These are phyloP conservation scores for Tychaedon coryphoeus DNA, from an alignment of 2,113 vertebrate species.

Conservation along the genomic window DNA sequence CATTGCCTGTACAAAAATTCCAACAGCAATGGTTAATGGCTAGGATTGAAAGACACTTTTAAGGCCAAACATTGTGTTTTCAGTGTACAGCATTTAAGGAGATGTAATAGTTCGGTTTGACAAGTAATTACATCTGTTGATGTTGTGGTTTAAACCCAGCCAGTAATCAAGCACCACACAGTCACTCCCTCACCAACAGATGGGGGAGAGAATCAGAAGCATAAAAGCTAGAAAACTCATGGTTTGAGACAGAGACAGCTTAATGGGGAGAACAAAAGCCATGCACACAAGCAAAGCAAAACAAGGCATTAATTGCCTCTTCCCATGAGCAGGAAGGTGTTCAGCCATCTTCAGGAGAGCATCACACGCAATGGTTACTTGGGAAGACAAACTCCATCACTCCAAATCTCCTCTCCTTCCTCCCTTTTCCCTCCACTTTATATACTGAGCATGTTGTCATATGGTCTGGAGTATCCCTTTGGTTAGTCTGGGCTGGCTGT, in stretches of 20 bases:
- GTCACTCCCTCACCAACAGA: background rate
- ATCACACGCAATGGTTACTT: fast-evolving
- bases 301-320: background rate
- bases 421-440: background rate
- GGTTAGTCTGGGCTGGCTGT: background rate
- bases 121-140: background rate
- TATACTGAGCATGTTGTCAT: background rate
- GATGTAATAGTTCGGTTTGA: background rate
- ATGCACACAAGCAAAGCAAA: background rate
- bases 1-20: background rate
- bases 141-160: background rate
- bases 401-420: background rate
- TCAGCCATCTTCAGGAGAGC: background rate
- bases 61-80: background rate
- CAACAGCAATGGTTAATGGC: background rate
- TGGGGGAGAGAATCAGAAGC: background rate
- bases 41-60: background rate
- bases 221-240: background rate
- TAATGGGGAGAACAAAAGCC: background rate
- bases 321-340: background rate
- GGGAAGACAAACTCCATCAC: background rate
- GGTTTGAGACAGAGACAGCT: background rate
- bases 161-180: background rate
- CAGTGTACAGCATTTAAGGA: background rate
- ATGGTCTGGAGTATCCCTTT: background rate